Percentiles rank a stretch among this genome's conserved stretches.
phyloP scores from a whole-genome alignment of 1,140 invertebrate species.

The Paracyclopina nana region DNA sequence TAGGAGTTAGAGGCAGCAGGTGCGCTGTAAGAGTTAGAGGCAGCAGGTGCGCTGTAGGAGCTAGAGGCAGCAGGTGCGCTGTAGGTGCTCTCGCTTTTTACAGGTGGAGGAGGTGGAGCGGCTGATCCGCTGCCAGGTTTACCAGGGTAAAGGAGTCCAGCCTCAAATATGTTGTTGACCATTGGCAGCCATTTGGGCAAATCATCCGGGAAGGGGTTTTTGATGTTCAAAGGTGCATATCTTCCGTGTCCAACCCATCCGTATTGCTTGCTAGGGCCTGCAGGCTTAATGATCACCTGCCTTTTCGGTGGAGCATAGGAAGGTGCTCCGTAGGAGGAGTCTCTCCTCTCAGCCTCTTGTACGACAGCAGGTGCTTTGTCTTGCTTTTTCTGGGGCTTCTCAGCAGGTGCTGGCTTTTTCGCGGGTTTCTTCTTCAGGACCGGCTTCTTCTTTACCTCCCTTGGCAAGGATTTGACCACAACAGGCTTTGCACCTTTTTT shows the following conservation, averaged over 20 bases:
- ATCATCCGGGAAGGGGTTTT: not conserved
- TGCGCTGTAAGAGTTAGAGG: not conserved
- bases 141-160: not conserved
- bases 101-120: not conserved
- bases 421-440: too few relatives aligned
- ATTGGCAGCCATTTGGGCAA: not conserved
- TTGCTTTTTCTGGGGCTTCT: too few relatives aligned
- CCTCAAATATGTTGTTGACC: not conserved
- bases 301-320: not conserved
- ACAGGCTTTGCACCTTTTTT: too few relatives aligned
- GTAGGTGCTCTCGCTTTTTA: not conserved
- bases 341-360: too few relatives aligned
- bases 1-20: not conserved
- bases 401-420: too few relatives aligned
- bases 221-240: not conserved
- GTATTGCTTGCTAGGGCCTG: conserved; percentile 1
- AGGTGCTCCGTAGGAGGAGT: too few relatives aligned
- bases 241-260: conserved; percentile 2
- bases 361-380: too few relatives aligned
- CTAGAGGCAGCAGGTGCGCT: not conserved
- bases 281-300: not conserved
- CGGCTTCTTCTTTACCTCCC: too few relatives aligned
- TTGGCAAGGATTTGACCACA: too few relatives aligned
- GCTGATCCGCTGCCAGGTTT: not conserved
- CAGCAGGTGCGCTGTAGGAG: not conserved